Conservation (phyloP, 92 coral and sea anemone species). For the Porites lobata region DNA sequence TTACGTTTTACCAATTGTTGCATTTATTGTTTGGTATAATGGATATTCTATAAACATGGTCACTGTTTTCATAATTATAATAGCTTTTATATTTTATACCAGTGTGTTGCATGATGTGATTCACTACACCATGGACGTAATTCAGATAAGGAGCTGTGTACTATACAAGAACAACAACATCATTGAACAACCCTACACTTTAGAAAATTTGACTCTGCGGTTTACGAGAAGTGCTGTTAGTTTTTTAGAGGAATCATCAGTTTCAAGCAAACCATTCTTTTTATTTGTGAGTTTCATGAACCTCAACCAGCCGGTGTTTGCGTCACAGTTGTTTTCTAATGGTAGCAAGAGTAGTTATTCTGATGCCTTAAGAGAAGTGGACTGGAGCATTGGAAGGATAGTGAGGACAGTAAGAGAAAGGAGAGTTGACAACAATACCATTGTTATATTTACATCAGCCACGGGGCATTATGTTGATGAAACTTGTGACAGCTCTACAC, state of each 20-base stretch:
- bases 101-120: conserved; percentile 40
- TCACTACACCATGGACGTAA: conserved; percentile 61
- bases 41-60: conserved; percentile 24
- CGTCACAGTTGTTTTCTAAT: conserved; percentile 71
- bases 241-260: conserved; percentile 60
- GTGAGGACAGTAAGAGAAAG: conserved; percentile 48
- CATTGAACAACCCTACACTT: conserved; percentile 85
- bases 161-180: conserved; percentile 75
- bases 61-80: conserved; percentile 22
- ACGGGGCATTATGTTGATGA: conserved; percentile 62
- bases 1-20: conserved; percentile 36
- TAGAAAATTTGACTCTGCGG: conserved; percentile 85
- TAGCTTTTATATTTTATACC: conserved; percentile 40
- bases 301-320: conserved; percentile 78
- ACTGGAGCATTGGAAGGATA: conserved; percentile 96
- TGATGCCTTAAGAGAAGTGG: conserved; percentile 83
- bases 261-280: conserved; percentile 74
- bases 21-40: conserved; percentile 52
- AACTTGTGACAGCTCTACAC: neutral
- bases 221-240: conserved; percentile 87
- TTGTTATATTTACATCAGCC: conserved; percentile 82
- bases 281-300: conserved; percentile 80
- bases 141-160: conserved; percentile 85
- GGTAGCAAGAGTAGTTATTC: conserved; percentile 37
- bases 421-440: conserved; percentile 66